A percentile compares a stretch with the other conserved stretches of the same genome.
Conservation (phyloP, 2,797 vertebrate genomes). For the Melopsittacus undulatus region DNA sequence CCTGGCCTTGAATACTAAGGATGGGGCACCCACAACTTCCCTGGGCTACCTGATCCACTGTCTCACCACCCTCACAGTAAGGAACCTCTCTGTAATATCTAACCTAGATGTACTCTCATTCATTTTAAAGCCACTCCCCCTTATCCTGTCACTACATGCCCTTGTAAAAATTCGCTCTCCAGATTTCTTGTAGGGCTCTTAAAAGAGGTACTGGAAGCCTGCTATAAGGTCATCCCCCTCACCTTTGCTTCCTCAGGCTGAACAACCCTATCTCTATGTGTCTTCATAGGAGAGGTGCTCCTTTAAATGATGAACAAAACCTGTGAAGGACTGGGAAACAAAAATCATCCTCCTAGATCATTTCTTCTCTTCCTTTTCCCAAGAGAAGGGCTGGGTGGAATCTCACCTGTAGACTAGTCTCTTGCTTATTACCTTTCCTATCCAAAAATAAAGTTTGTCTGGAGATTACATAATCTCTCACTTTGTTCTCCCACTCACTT, state of each 20-base stretch:
- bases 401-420: background rate
- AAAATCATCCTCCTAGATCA: background rate
- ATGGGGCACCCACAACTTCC: background rate
- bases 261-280: background rate
- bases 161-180: background rate
- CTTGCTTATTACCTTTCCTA: background rate
- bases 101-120: background rate
- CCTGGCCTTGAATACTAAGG: background rate
- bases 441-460: background rate
- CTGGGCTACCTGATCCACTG: background rate
- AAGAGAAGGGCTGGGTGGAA: accelerated
- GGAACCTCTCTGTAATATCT: background rate
- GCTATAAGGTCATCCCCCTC: background rate
- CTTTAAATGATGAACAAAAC: background rate
- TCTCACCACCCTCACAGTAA: background rate
- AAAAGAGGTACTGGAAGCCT: background rate
- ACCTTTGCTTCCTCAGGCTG: background rate
- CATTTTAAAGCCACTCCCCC: background rate
- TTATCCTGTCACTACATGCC: too few relatives aligned
- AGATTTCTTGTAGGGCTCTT: background rate
- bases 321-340: background rate
- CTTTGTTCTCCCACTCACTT: background rate
- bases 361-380: background rate
- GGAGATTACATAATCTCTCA: background rate
- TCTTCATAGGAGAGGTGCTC: background rate